These are phyloP conservation scores for Caenorhabditis becei DNA, from an alignment of 2,888 invertebrate species.

Conservation along the genomic window DNA sequence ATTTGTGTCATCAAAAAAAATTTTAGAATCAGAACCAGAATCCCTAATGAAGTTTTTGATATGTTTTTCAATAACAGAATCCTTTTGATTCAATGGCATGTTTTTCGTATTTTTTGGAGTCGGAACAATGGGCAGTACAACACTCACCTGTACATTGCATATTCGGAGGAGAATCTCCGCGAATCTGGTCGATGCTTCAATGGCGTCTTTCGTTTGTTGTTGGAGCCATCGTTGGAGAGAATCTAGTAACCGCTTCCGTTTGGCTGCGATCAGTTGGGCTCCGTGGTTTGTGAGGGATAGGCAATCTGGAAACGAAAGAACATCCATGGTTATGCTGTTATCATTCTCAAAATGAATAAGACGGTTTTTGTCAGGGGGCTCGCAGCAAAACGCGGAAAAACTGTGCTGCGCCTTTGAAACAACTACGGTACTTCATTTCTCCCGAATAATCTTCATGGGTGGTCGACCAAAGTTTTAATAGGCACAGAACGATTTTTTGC, in stretches of 20 bases:
- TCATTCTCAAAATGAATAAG: neutral
- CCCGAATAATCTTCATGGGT: no score
- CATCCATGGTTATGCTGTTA: neutral
- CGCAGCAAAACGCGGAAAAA: no score
- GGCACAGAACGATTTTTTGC: no score
- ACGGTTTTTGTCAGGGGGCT: no score
- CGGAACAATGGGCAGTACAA: constrained; percentile 17
- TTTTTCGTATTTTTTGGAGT: constrained; percentile 1
- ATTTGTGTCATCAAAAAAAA: no score
- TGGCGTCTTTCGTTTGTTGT: constrained; percentile 54
- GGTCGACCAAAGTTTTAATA: no score
- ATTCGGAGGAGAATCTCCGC: constrained; percentile 67
- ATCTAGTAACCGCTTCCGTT: constrained; percentile 72
- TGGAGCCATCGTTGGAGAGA: constrained; percentile 73
- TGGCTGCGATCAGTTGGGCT: constrained; percentile 72
- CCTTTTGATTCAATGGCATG: constrained; percentile 10
- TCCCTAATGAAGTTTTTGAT: neutral
- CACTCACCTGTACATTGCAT: constrained; percentile 68
- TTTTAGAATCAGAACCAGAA: neutral
- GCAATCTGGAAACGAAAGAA: constrained; percentile 72
- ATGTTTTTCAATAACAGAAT: constrained; percentile 3
- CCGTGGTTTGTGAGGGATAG: constrained; percentile 75
- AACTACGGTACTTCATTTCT: no score
- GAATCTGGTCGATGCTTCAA: constrained; percentile 63
- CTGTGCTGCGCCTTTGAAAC: no score